These are phyloP conservation scores for Hoplias malabaricus DNA, from an alignment of 2,113 vertebrate genomes.

Conservation along the genomic window DNA sequence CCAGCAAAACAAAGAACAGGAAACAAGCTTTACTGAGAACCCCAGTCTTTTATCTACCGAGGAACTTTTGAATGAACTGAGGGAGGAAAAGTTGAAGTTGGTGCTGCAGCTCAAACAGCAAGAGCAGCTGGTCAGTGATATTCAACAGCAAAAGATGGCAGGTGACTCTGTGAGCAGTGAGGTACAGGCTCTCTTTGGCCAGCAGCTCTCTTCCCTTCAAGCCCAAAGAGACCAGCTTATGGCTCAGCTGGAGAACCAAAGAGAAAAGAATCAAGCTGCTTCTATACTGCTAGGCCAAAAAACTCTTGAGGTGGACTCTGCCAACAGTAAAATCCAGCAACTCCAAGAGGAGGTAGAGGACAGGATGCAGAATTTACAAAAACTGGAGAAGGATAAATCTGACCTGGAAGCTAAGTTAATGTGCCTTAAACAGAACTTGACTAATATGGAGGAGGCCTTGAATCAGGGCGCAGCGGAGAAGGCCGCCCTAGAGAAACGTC, in stretches of 20 bases:
- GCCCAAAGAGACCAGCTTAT: conserved; percentile 61
- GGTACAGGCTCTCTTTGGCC: conserved; percentile 57
- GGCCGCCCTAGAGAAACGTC: conserved; percentile 62
- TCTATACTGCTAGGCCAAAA: conserved; percentile 66
- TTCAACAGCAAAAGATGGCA: conserved; percentile 65
- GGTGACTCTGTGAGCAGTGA: conserved; percentile 57
- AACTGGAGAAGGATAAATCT: conserved; percentile 63
- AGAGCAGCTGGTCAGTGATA: conserved; percentile 66
- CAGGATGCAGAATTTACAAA: conserved; percentile 58
- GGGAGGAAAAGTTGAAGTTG: conserved; percentile 61
- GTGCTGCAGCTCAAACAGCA: conserved; percentile 61
- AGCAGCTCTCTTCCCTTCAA: conserved; percentile 58
- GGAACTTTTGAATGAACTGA: conserved; percentile 60
- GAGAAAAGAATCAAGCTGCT: conserved; percentile 56
- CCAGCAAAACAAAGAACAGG: conserved; percentile 32
- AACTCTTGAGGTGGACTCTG: conserved; percentile 43
- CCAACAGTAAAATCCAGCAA: conserved; percentile 58
- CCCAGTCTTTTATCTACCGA: conserved; percentile 31
- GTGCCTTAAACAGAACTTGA: conserved; percentile 60
- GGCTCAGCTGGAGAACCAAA: conserved; percentile 62
- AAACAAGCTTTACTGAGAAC: not conserved
- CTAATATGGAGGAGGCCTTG: conserved; percentile 65
- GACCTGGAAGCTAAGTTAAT: conserved; percentile 68
- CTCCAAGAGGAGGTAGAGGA: conserved; percentile 64
- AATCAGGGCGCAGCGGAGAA: conserved; percentile 60